Conservation (phyloP, 2,797 vertebrate species). For the Heteromormyrus szaboi region DNA sequence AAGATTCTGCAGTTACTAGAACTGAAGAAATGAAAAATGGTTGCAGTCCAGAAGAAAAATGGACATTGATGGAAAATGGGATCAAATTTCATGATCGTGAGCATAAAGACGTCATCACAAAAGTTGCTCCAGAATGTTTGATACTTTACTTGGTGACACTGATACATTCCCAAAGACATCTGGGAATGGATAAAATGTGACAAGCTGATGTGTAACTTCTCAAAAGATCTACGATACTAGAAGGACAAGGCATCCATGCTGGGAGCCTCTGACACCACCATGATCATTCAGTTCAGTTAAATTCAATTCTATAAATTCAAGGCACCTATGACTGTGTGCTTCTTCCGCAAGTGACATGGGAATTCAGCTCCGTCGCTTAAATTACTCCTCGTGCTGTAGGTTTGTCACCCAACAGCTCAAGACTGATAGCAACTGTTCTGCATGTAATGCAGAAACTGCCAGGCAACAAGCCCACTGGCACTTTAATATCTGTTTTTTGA, state of each 20-base stretch:
- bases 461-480: not conserved
- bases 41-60: not conserved
- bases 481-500: constrained; percentile 13
- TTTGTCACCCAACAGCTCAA: constrained; percentile 20
- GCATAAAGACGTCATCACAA: not conserved
- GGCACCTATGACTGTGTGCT: not conserved
- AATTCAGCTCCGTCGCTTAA: constrained; percentile 28
- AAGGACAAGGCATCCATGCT: not conserved
- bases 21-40: not conserved
- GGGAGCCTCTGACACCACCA: not conserved
- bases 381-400: constrained; percentile 42
- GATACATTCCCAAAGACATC: not conserved
- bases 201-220: not conserved
- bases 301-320: not conserved
- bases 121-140: not conserved
- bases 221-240: not conserved
- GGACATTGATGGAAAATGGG: not conserved
- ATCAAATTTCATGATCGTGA: not conserved
- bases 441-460: not conserved
- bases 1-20: not conserved
- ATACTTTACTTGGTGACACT: not conserved
- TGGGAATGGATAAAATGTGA: not conserved
- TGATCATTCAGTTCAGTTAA: not conserved
- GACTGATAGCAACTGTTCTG: not conserved
- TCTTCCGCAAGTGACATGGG: not conserved